These are phyloP conservation scores for Pardosa pseudoannulata DNA, from an alignment of 2,888 invertebrate genomes.

Conservation along the genomic window DNA sequence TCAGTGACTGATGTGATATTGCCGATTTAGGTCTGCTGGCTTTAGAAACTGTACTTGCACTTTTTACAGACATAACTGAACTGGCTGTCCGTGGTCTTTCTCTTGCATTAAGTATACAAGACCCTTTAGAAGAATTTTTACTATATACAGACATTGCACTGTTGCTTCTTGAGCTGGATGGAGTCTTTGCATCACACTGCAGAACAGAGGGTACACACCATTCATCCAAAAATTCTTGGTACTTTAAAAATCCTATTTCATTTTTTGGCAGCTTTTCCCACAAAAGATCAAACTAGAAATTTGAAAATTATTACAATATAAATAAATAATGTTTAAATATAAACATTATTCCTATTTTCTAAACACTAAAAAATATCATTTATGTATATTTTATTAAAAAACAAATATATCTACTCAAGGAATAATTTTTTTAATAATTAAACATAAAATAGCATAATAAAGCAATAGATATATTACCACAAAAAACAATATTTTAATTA, in stretches of 20 bases:
- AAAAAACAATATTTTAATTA: no score
- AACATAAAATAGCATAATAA: no score
- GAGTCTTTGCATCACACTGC: not conserved
- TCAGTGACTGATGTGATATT: not conserved
- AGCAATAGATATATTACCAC: no score
- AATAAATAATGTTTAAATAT: no score
- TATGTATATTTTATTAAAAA: no score
- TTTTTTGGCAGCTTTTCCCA: constrained; percentile 56
- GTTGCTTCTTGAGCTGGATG: not conserved
- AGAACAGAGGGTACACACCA: not conserved
- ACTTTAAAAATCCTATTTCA: constrained; percentile 47
- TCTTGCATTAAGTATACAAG: not conserved
- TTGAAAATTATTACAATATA: no score
- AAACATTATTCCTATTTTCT: no score
- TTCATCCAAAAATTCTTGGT: constrained; percentile 45
- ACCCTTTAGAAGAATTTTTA: constrained; percentile 19
- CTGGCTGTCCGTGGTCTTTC: constrained; percentile 45
- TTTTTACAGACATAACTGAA: constrained; percentile 18
- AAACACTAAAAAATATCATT: no score
- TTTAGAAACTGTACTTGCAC: not conserved
- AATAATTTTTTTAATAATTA: no score
- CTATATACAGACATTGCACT: constrained; percentile 22
- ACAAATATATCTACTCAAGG: no score
- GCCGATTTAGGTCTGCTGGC: constrained; percentile 48
- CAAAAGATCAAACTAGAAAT: constrained; percentile 45